Conservation (phyloP, 2,113 vertebrate genomes). For the Empidonax traillii region DNA sequence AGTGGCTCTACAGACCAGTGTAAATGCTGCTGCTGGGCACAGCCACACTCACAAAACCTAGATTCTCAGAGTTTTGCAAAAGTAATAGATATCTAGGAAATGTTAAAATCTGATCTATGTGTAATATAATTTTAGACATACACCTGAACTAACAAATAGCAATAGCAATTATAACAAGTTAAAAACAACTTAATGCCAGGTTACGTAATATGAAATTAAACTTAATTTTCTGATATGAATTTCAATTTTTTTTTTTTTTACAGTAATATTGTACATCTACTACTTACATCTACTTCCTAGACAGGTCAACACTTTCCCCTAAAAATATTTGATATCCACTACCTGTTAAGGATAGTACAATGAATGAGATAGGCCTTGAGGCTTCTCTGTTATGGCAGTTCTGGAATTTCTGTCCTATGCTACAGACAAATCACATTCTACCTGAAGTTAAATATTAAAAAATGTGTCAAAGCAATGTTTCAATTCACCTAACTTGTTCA, state of each 20-base stretch:
- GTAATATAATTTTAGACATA: background rate
- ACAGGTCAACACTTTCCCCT: background rate
- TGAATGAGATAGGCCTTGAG: background rate
- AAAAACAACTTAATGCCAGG: background rate
- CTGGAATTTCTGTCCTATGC: background rate
- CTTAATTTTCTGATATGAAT: background rate
- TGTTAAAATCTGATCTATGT: background rate
- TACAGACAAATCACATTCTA: background rate
- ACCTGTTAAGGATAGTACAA: background rate
- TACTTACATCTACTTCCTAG: background rate
- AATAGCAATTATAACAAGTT: background rate
- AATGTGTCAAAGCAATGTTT: background rate
- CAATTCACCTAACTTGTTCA: background rate
- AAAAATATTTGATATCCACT: background rate
- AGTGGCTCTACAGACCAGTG: background rate
- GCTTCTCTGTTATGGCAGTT: background rate
- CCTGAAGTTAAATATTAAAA: background rate
- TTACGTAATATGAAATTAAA: background rate
- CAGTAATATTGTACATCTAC: background rate
- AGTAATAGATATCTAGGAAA: background rate
- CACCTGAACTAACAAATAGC: background rate
- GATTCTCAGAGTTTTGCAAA: background rate
- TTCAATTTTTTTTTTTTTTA: background rate
- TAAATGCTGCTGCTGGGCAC: background rate
- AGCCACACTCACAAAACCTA: background rate